Evolutionary conservation across 2,888 invertebrate species (phyloP), one percentile per base, ranked within the genome.

Genomic region (Cryptops parisi): DNA sequence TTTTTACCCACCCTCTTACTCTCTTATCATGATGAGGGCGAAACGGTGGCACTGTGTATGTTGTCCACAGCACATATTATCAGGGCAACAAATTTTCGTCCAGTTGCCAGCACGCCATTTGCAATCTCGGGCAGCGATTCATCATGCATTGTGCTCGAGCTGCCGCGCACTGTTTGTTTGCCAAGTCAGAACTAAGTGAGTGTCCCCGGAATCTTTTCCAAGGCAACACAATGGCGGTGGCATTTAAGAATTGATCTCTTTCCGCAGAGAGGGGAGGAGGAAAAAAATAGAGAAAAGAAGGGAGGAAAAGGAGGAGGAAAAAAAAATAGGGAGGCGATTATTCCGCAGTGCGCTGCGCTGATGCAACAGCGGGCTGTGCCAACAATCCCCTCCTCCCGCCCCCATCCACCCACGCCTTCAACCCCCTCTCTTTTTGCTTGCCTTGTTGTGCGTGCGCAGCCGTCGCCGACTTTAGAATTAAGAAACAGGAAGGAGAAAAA

Each of bases 211-310:
- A 48, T 48, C 48, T 48, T 48, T 48, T 26, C 27, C 48, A 48
- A 48, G 27, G 38, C 38, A 48, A 27, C 48, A 48, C 48, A 48
- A 48, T 48, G 48, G 48, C 38, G 27, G 48, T 48, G 48, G 48
- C 48, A 48, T 48, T 48, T 48, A 48, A 48, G 48, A 48, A 48
- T 48, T 48, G 48, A 48, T 48, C 48, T 48, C 23, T 38, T 48
- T 48, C 38, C 21, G 27, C 38, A 22, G 12, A 48, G 38, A 23
- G 38, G 48, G 48, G 23, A 38, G 48, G 39, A 19, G 5, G 22
- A 17, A 38, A 48, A 38, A 47, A 25, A 24, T 19, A n/a, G 47
- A 24, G 12, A 17, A 44, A 44, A 44, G 24, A 44, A 44, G 21
- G 26, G 23, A 47, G 17, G n/a, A 27, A 47, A 47, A 47, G 27